These are phyloP conservation scores for Dromius quadrimaculatus DNA, from an alignment of 2,888 invertebrate species.

Conservation along the genomic window DNA sequence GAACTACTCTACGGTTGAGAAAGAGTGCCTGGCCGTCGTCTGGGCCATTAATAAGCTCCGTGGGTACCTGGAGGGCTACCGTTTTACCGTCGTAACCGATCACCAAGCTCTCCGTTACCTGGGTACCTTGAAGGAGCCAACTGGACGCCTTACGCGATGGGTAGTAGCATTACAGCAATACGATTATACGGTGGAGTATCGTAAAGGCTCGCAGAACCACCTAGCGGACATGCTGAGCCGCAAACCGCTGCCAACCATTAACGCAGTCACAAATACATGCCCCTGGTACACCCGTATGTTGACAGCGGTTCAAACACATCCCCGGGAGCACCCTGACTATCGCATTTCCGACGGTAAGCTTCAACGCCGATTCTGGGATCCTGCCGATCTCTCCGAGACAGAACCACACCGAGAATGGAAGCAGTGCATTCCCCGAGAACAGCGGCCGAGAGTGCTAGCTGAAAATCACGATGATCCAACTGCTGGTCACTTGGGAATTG, in stretches of 20 bases:
- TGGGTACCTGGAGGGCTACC: slow-evolving; percentile 50
- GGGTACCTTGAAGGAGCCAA: background rate
- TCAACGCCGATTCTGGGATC: slow-evolving; percentile 23
- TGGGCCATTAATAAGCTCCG: slow-evolving; percentile 49
- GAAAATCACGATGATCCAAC: slow-evolving; percentile 50
- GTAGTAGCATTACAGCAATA: background rate
- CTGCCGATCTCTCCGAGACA: slow-evolving; percentile 2
- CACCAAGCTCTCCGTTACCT: slow-evolving; percentile 44
- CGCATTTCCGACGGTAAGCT: background rate
- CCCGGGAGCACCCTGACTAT: background rate
- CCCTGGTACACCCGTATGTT: background rate
- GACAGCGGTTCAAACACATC: no score
- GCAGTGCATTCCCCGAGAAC: slow-evolving; percentile 12
- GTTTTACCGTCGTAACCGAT: slow-evolving; percentile 51
- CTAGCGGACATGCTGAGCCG: no score
- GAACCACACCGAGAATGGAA: slow-evolving; percentile 22
- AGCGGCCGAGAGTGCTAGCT: no score
- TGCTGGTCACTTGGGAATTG: slow-evolving; percentile 52
- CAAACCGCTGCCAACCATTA: no score
- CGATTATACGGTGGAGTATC: no score
- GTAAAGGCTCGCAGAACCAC: no score
- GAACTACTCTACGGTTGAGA: slow-evolving; percentile 32
- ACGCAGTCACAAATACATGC: slow-evolving; percentile 12
- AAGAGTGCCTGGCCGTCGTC: slow-evolving; percentile 49
- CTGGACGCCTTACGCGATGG: slow-evolving; percentile 33